These are phyloP conservation scores for Cylas formicarius DNA, from an alignment of 1,140 invertebrate species.

Conservation along the genomic window DNA sequence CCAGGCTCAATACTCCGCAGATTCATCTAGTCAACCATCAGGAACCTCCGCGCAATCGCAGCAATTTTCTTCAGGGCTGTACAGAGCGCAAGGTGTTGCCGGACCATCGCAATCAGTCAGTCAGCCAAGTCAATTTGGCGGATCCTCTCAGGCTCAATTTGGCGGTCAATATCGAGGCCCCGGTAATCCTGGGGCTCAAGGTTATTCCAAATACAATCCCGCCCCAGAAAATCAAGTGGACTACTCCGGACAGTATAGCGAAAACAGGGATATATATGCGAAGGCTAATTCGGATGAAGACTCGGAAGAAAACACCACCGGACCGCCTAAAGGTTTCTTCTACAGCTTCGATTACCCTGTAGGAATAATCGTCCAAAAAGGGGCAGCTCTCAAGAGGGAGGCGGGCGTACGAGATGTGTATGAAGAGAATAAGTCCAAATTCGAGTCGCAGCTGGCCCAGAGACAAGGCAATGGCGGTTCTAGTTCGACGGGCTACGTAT, in stretches of 20 bases:
- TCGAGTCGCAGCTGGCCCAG: slow-evolving; percentile 30
- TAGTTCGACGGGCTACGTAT: too few species aligned
- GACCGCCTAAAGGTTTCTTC: slow-evolving; percentile 60
- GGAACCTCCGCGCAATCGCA: too few species aligned
- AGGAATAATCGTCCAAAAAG: slow-evolving; percentile 46
- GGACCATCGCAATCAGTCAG: too few species aligned
- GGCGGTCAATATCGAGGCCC: too few species aligned
- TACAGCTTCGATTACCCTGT: slow-evolving; percentile 59
- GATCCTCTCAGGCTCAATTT: too few species aligned
- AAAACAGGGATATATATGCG: slow-evolving; percentile 10
- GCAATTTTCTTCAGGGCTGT: too few species aligned
- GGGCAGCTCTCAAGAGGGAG: slow-evolving; percentile 21
- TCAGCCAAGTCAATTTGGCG: too few species aligned
- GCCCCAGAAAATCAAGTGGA: slow-evolving; percentile 11
- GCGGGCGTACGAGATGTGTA: slow-evolving; percentile 31
- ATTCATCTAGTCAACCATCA: slow-evolving; percentile 9
- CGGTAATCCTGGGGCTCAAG: too few species aligned
- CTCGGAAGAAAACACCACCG: slow-evolving; percentile 40
- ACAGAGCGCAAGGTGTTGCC: too few species aligned
- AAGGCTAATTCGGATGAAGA: slow-evolving; percentile 4
- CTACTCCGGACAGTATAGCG: slow-evolving; percentile 17
- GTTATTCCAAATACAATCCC: slow-evolving; percentile 8
- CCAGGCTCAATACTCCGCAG: too few species aligned
- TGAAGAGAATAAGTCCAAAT: slow-evolving; percentile 40
- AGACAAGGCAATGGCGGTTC: slow-evolving; percentile 10